Percentiles rank a stretch among this genome's conserved stretches.
These are phyloP conservation scores for Enteromius mattozi DNA, from an alignment of 2,797 vertebrate genomes.

Conservation along the genomic window DNA sequence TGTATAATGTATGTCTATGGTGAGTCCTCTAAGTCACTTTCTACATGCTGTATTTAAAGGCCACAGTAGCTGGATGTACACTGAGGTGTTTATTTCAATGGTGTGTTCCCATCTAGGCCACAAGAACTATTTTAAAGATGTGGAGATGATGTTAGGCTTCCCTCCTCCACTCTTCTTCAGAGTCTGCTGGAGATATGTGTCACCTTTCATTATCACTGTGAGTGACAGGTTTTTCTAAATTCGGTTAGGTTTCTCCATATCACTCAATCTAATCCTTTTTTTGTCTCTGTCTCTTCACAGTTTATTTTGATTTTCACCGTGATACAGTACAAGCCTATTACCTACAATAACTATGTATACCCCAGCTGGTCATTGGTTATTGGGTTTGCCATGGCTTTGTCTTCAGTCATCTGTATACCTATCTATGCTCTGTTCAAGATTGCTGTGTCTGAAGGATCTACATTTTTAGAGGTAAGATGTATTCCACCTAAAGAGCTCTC, in stretches of 20 bases:
- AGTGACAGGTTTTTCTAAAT: slow-evolving; percentile 65
- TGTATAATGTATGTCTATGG: slow-evolving; percentile 97
- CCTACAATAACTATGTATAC: slow-evolving; percentile 93
- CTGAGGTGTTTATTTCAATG: not conserved
- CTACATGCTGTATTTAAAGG: not conserved
- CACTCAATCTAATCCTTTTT: slow-evolving; percentile 53
- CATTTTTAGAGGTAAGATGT: slow-evolving; percentile 87
- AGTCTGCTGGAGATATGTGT: slow-evolving; percentile 98
- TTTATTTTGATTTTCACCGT: slow-evolving; percentile 98
- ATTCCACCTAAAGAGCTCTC: not conserved
- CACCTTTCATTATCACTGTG: slow-evolving; percentile 94
- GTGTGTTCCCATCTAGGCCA: slow-evolving; percentile 79
- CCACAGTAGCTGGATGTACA: not conserved
- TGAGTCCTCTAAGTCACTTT: slow-evolving; percentile 71
- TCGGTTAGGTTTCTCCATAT: slow-evolving; percentile 39
- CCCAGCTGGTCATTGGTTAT: slow-evolving; percentile 92
- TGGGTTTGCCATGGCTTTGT: slow-evolving; percentile 94
- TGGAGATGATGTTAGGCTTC: slow-evolving; percentile 99
- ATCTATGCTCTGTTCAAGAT: slow-evolving; percentile 91
- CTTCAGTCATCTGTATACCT: slow-evolving; percentile 96
- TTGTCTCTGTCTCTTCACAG: slow-evolving; percentile 71
- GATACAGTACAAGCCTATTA: slow-evolving; percentile 97
- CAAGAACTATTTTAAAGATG: slow-evolving; percentile 94
- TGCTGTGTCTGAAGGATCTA: slow-evolving; percentile 86
- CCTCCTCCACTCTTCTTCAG: slow-evolving; percentile 97